These are phyloP conservation scores for Caenorhabditis macrosperma DNA, from an alignment of 2,888 invertebrate genomes.

Conservation along the genomic window DNA sequence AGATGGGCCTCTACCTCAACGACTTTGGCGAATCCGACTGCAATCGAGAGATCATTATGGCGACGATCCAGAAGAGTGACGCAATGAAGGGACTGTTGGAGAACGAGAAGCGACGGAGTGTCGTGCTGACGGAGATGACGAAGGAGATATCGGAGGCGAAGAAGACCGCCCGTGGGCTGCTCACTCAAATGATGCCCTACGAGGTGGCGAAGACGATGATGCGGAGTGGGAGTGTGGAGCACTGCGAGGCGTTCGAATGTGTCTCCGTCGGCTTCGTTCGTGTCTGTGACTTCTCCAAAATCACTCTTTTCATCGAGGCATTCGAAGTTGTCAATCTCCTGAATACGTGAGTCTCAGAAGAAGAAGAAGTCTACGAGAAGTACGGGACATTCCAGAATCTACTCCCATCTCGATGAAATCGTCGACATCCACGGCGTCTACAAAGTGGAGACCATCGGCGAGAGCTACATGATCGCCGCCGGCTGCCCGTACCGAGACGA, in stretches of 20 bases:
- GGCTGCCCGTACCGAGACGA: constrained; percentile 71
- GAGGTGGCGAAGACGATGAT: constrained; percentile 82
- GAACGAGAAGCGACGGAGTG: constrained; percentile 91
- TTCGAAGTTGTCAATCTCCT: constrained; percentile 98
- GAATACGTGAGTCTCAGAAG: constrained; percentile 86
- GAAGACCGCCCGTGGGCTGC: constrained; percentile 92
- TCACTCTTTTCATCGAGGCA: constrained; percentile 94
- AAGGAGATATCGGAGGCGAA: constrained; percentile 94
- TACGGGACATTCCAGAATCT: constrained; percentile 52
- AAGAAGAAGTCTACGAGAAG: no score
- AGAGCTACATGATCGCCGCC: constrained; percentile 73
- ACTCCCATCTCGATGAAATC: constrained; percentile 87
- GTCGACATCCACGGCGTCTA: constrained; percentile 94
- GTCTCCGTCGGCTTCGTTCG: constrained; percentile 97
- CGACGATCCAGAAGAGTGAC: constrained; percentile 93
- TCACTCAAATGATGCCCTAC: constrained; percentile 99
- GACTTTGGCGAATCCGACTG: constrained; percentile 99
- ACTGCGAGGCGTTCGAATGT: constrained; percentile 90
- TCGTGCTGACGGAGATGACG: constrained; percentile 93
- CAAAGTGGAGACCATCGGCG: constrained; percentile 73
- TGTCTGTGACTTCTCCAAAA: constrained; percentile 90
- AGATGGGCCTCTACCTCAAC: constrained; percentile 94
- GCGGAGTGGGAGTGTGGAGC: constrained; percentile 62
- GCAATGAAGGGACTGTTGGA: constrained; percentile 94
- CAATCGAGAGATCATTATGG: constrained; percentile 91